Conservation (phyloP, 2,888 invertebrate species). For the Leptinotarsa haldemani region DNA sequence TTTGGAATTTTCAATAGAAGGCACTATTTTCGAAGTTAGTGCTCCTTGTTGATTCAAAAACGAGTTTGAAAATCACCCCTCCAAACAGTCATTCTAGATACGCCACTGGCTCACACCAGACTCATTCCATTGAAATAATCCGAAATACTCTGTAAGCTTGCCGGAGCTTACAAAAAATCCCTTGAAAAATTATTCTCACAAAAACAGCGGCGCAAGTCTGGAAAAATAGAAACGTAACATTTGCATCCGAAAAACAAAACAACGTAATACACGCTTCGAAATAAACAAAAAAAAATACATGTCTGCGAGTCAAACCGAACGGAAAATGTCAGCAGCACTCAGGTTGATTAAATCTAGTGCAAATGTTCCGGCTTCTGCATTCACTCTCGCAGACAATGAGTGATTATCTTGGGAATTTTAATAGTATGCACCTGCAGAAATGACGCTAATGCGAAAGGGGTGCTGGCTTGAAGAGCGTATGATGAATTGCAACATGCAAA, state of each 20-base stretch:
- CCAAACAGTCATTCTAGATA: no score
- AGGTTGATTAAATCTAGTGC: conserved; percentile 40
- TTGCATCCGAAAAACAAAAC: conserved; percentile 3
- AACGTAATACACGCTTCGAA: neutral
- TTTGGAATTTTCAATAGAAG: no score
- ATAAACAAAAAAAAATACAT: conserved; percentile 27
- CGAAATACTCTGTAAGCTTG: neutral
- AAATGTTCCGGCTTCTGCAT: conserved; percentile 37
- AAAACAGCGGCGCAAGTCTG: neutral
- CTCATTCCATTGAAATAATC: neutral
- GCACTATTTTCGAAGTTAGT: no score
- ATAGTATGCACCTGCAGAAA: conserved; percentile 43
- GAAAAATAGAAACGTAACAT: neutral
- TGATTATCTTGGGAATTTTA: conserved; percentile 43
- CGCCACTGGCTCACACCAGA: neutral
- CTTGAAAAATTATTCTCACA: neutral
- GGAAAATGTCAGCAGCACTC: conserved; percentile 41
- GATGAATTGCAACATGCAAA: conserved; percentile 22
- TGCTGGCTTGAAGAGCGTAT: conserved; percentile 9
- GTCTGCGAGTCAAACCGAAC: conserved; percentile 21
- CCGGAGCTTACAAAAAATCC: neutral
- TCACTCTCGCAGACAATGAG: conserved; percentile 44
- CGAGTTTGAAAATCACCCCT: no score
- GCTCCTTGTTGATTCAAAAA: no score
- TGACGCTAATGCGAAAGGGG: conserved; percentile 32